Evolutionary conservation across 1,140 invertebrate species (phyloP), one percentile per base, ranked within the genome.

Genomic region (Zaprionus tsacasi): DNA sequence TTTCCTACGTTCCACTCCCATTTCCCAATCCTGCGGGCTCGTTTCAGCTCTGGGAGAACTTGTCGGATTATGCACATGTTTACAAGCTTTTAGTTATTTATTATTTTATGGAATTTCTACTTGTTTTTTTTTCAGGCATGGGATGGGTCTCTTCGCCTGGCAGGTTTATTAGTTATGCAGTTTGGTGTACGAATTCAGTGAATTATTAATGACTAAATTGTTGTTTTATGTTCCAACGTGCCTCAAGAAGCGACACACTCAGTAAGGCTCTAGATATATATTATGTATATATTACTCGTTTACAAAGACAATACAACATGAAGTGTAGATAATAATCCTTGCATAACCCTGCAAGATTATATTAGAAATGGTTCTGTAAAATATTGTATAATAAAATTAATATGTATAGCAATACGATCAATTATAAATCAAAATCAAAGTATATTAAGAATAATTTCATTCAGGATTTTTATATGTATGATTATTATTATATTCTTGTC

Each of bases 161-260:
- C 85, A 81, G 83, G 67, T 88, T 89, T 88, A 88, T 89, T 89
- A 83, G 78, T 78, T 83, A 88, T 88, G 83, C 85, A 87, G 76
- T 82, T 74, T 72, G 76, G 60, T 71, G 80, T 71, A 56, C 70
- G 33, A 33, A 48, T 56, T 60, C 61, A 11, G 25, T 89, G 85
- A 89, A 85, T 88, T 83, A 88, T 88, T 88, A 89, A 83, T 89
- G 80, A 78, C 69, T 70, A 70, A 66, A 58, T 70, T 68, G 61
- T 67, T 65, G 65, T 59, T 66, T 64, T 52, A 48, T 38, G 36
- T 15, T 25, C 27, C 36, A 63, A 58, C 63, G 43, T 58, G 69
- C 61, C 21, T n/a, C 17, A 64, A 40, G n/a, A n/a, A 15, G n/a
- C n/a, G 3, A 6, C 40, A 15, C 40, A 10, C 2, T 2, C 6